phyloP scores from a whole-genome alignment of 2,797 vertebrate species.

The Clarias laeviceps region DNA sequence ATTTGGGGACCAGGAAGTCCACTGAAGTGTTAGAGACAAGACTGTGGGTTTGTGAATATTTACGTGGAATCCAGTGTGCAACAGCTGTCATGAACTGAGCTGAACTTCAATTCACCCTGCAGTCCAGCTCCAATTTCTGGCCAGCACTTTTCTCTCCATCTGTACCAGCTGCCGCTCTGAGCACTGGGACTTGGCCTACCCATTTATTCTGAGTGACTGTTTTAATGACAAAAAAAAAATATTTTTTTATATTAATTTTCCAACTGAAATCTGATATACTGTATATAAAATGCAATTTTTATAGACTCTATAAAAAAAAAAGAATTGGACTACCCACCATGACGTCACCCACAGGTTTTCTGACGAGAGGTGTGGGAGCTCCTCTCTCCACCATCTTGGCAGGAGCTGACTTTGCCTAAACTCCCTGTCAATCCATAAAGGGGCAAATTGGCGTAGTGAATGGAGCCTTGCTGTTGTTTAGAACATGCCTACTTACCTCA shows the following conservation, averaged over 20 bases:
- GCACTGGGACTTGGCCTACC: background rate
- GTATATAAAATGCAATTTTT: background rate
- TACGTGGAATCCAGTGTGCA: constrained; percentile 10
- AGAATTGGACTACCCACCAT: no score
- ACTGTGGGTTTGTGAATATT: constrained; percentile 5
- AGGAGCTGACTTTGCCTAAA: no score
- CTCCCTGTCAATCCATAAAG: no score
- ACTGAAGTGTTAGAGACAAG: background rate
- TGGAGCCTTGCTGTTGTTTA: no score
- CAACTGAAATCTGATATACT: constrained; percentile 25
- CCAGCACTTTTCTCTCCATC: constrained; percentile 16
- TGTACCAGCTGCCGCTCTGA: constrained; percentile 29
- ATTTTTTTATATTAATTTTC: constrained; percentile 27
- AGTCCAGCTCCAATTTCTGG: constrained; percentile 10
- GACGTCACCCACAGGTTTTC: no score
- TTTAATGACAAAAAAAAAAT: constrained; percentile 40
- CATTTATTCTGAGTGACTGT: constrained; percentile 28
- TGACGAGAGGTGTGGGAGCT: no score
- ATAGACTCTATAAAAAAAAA: no score
- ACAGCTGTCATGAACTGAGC: constrained; percentile 1
- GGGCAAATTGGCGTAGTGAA: no score
- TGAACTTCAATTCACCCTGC: constrained; percentile 23
- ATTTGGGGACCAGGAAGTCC: background rate
- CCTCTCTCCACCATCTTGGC: no score
- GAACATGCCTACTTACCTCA: no score